Conservation (phyloP, 2,888 invertebrate species). For the Drosophila histrio region DNA sequence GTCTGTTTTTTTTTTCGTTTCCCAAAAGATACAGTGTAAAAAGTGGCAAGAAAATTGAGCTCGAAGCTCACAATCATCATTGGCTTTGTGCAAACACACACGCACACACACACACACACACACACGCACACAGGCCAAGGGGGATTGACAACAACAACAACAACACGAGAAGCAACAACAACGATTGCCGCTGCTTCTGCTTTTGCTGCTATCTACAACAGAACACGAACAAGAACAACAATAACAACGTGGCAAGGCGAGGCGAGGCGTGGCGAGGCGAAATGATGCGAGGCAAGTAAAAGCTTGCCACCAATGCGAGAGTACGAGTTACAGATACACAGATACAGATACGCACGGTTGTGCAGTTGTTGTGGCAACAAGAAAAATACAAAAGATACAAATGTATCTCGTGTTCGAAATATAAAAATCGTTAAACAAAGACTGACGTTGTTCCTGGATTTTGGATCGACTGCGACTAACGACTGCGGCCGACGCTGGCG, state of each 20-base stretch:
- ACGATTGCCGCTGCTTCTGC: constrained; percentile 31
- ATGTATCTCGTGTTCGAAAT: constrained; percentile 81
- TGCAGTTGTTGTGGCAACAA: constrained; percentile 69
- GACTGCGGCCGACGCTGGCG: constrained; percentile 21
- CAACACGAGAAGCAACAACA: not conserved
- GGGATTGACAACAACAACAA: not conserved
- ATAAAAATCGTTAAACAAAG: constrained; percentile 81
- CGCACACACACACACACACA: constrained; percentile 11
- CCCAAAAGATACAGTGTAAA: constrained; percentile 43
- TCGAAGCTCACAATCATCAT: constrained; percentile 74
- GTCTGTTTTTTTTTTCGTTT: constrained; percentile 3
- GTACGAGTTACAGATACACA: constrained; percentile 36
- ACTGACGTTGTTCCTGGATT: constrained; percentile 77
- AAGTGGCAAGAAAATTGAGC: constrained; percentile 63
- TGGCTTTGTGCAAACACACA: constrained; percentile 66
- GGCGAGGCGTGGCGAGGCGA: constrained; percentile 20
- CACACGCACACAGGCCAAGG: not conserved
- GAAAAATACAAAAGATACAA: constrained; percentile 82
- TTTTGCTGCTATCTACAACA: constrained; percentile 53
- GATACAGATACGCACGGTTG: constrained; percentile 41
- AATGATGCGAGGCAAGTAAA: constrained; percentile 43
- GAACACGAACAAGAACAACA: constrained; percentile 61
- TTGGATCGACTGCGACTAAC: constrained; percentile 69
- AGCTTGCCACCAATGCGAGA: constrained; percentile 70
- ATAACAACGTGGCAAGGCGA: constrained; percentile 34